phyloP scores from a whole-genome alignment of 2,797 vertebrate species.

The Alca torda region DNA sequence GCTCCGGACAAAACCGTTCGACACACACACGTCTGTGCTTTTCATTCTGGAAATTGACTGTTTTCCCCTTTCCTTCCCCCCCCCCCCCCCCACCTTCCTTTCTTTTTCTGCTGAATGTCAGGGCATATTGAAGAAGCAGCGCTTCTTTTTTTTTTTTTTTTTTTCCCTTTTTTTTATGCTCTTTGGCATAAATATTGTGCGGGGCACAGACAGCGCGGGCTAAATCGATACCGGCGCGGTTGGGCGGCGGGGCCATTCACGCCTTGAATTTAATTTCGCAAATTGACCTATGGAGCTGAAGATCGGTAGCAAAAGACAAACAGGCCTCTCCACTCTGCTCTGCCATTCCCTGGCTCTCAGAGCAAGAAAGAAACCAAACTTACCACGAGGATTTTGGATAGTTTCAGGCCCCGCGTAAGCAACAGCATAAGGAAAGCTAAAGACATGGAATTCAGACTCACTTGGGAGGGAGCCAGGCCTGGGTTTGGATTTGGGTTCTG shows the following conservation, averaged over 20 bases:
- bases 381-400: not conserved
- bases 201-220: not conserved
- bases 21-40: not conserved
- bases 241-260: not conserved
- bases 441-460: not conserved
- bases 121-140: not conserved
- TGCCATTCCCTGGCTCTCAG: not conserved
- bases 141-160: not conserved
- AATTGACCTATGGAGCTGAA: slow-evolving; percentile 40
- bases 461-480: not conserved
- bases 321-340: not conserved
- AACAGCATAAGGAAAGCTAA: not conserved
- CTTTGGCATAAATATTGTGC: slow-evolving; percentile 3
- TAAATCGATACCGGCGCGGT: not conserved
- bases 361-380: not conserved
- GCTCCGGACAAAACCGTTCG: not conserved
- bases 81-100: fast-evolving
- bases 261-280: slow-evolving; percentile 47
- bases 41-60: not conserved
- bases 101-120: not conserved
- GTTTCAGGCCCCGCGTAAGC: not conserved
- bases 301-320: slow-evolving; percentile 14
- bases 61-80: not conserved
- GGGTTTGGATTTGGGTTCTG: not conserved
- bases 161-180: not conserved